phyloP scores from a whole-genome alignment of 2,797 vertebrate species.

The Octomys mimax region DNA sequence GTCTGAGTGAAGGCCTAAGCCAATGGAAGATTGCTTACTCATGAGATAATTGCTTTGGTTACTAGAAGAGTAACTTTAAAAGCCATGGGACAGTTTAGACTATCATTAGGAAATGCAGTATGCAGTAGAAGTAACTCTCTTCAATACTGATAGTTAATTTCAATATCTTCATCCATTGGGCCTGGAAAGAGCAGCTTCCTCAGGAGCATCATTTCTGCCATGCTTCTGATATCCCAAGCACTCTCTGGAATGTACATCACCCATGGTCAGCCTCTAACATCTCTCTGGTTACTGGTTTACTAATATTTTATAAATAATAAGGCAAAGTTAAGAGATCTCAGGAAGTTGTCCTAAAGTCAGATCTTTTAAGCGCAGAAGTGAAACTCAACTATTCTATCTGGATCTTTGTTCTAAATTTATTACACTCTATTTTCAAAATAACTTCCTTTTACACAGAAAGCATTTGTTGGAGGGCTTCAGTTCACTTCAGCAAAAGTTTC shows the following conservation, averaged over 20 bases:
- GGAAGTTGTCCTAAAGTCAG: background rate
- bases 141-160: constrained; percentile 41
- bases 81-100: background rate
- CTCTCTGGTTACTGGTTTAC: background rate
- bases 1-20: background rate
- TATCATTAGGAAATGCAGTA: background rate
- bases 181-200: background rate
- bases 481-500: background rate
- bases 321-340: background rate
- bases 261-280: background rate
- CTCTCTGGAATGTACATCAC: background rate
- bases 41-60: background rate
- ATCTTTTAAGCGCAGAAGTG: background rate
- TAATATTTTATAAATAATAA: background rate
- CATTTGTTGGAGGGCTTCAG: background rate
- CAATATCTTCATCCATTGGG: background rate
- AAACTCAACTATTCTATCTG: constrained; percentile 16
- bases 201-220: background rate
- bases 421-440: background rate
- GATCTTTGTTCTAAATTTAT: background rate
- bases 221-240: too few species aligned
- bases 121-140: constrained; percentile 35
- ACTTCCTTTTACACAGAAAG: constrained; percentile 3
- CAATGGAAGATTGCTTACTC: background rate
- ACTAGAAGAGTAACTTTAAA: constrained; percentile 30